Evolutionary conservation across 2,888 invertebrate species (phyloP), one percentile per base, ranked within the genome.

Genomic region (Branchipolynoe longqiensis): DNA sequence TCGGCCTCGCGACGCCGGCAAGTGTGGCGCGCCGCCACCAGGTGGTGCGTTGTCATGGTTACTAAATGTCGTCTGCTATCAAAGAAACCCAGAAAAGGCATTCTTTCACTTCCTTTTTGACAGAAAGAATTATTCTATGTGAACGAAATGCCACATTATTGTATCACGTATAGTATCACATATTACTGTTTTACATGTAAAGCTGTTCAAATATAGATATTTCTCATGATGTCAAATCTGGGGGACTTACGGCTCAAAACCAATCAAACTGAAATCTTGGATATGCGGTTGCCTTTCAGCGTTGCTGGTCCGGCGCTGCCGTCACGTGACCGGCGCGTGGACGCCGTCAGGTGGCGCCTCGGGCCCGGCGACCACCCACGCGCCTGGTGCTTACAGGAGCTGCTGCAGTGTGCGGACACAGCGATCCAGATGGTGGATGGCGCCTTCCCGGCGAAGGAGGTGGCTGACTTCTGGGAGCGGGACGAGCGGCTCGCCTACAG

Each of bases 341-440:
- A 69, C 69, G 36, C 36, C 0, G 38, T 38, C 3, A 38, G 22
- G 1, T 22, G 38, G 1, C 3, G 3, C 8, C 3, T 69, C 18
- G 36, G 36, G 36, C 18, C 36, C 33, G 36, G 33, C 1, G 69
- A 69, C 36, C 14, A 69, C 69, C 8, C n/a, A 14, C 1, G 18
- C 36, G 69, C 69, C 3, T 69, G 69, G 69, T 33, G 36, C 36
- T 18, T 69, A 18, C 38, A 36, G 36, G 12, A 12, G 3, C 33
- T 91, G 0, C 85, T 91, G 69, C 86, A 88, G 12, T 85, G 87
- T 82, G 88, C 90, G 58, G 90, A 90, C 78, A 82, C 85, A 0
- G 90, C 90, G 31, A 86, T 90, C 81, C 86, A 89, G 58, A 85
- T 86, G 54, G 69, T 88, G 33, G 88, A 89, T 36, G 89, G 89